Conservation (phyloP, 2,113 vertebrate species). For the Phrynosoma blainvillii region DNA sequence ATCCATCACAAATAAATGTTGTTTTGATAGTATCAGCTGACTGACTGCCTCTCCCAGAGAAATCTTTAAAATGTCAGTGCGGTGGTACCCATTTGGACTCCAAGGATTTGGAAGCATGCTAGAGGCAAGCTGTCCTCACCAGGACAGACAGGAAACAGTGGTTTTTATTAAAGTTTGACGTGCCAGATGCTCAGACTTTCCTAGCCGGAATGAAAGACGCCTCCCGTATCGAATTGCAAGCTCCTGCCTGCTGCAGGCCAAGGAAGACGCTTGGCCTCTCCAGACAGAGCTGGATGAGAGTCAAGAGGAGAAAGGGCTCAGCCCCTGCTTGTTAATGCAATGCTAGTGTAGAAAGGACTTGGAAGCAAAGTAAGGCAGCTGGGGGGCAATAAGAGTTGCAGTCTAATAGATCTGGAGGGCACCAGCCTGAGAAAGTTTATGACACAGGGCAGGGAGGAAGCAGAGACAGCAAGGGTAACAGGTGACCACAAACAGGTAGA, state of each 20-base stretch:
- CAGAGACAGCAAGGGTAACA: no score
- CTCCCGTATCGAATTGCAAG: neutral
- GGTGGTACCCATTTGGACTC: neutral
- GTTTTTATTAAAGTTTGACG: neutral
- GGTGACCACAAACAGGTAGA: no score
- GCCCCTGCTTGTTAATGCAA: no score
- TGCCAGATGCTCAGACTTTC: neutral
- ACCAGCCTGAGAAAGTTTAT: neutral
- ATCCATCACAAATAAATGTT: neutral
- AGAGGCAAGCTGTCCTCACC: neutral
- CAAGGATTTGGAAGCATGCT: neutral
- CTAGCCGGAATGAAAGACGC: neutral
- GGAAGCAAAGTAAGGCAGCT: no score
- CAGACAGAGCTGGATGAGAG: slow-evolving; percentile 20
- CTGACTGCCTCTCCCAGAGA: neutral
- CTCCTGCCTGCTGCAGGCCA: slow-evolving; percentile 26
- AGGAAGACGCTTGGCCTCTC: slow-evolving; percentile 18
- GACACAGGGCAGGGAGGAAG: no score
- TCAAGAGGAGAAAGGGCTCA: neutral
- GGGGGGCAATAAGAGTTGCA: no score
- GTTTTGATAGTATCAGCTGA: neutral
- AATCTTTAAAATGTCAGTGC: neutral
- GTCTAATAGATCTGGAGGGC: neutral
- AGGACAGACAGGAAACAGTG: slow-evolving; percentile 11
- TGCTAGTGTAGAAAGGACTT: neutral